phyloP scores from a whole-genome alignment of 2,797 vertebrate genomes.

The Sardinella longiceps region DNA sequence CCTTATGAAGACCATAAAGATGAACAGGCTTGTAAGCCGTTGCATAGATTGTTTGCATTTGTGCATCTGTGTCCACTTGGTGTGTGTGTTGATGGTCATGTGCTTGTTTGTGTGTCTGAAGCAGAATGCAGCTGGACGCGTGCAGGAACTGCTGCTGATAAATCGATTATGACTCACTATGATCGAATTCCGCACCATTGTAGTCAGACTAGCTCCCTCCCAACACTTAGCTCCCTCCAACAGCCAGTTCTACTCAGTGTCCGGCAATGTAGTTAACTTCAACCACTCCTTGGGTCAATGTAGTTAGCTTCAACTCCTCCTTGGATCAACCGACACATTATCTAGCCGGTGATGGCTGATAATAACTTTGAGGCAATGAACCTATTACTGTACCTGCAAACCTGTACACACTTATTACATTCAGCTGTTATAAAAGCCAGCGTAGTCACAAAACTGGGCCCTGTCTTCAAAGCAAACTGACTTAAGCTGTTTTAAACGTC shows the following conservation, averaged over 20 bases:
- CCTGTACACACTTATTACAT: neutral
- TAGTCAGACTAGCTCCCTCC: neutral
- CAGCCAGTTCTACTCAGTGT: neutral
- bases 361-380: neutral
- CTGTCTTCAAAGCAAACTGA: too few relatives aligned
- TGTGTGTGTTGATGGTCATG: neutral
- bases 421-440: neutral
- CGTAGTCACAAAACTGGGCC: neutral
- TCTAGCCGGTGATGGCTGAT: neutral
- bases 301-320: neutral
- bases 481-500: too few relatives aligned
- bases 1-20: too few relatives aligned
- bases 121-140: neutral
- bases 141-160: neutral
- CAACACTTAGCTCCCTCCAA: constrained; percentile 23
- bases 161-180: constrained; percentile 19
- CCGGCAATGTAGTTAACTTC: neutral
- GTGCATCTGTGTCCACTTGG: neutral
- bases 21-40: too few relatives aligned
- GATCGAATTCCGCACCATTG: constrained; percentile 4
- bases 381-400: neutral
- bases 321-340: neutral
- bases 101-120: neutral
- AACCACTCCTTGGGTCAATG: neutral
- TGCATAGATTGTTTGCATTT: neutral